Evolutionary conservation across 1,140 invertebrate genomes (phyloP), one percentile per base, ranked within the genome.

Genomic region (Pseudobourletiella spinata): DNA sequence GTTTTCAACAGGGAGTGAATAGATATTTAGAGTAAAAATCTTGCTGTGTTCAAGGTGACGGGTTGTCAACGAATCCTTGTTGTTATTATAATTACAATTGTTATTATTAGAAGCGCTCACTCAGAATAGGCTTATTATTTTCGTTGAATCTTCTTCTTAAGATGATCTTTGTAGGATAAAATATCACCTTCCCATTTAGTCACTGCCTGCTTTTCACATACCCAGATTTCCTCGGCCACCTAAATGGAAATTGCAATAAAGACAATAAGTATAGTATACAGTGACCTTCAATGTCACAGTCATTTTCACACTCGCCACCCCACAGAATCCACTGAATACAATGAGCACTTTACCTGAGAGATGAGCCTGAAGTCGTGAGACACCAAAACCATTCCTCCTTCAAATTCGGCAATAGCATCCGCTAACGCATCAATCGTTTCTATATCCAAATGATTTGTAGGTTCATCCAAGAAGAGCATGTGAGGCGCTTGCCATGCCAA

Each of bases 141-240:
- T 3, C 26, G 11, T 58, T 58, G 22, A 59, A 24, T 57, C 74
- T 88, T 90, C 50, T 80, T 82, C 68, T 91, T 91, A 28, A 99
- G 80, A 75, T 93, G 87, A 70, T 96, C 87, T 77, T 99, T 99
- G 79, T 98, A 99, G 48, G 86, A 83, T 68, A 93, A 82, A 78
- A 99, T 99, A 69, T 88, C 89, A 25, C 93, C 91, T 64, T 91
- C 82, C 94, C 96, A 99, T 77, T 98, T 98, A 2, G 92, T 98
- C 15, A 96, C 86, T 8, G 86, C 89, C 69, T 88, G 87, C 69
- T 99, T 91, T 74, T 98, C 95, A 76, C 97, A 99, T 18, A 99
- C 86, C 95, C 95, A 99, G 75, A 99, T 98, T 77, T 97, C 94
- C 78, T 98, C 86, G 20, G 95, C 95, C 25, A 99, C 95, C 92